Percentiles rank a stretch among this genome's conserved stretches.
Evolutionary conservation across 1,140 invertebrate genomes (phyloP).

Genomic region (Diorhabda carinulata): DNA sequence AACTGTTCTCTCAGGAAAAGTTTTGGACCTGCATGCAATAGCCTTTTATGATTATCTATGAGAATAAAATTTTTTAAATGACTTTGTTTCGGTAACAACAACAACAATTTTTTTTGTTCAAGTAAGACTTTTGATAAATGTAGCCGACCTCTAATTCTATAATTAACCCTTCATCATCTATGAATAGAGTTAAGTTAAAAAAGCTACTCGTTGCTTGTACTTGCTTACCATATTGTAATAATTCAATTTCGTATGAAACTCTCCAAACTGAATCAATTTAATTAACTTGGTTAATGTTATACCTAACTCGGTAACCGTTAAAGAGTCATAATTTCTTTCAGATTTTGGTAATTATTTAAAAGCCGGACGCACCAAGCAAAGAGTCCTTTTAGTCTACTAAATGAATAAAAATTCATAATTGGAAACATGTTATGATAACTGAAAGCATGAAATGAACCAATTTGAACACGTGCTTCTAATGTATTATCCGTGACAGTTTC

Average conservation of each 20-base stretch:
- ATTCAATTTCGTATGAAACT: constrained; percentile 21
- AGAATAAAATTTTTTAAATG: too few relatives aligned
- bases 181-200: constrained; percentile 39
- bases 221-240: constrained; percentile 8
- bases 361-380: constrained; percentile 20
- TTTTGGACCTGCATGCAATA: constrained; percentile 39
- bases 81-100: too few relatives aligned
- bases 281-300: constrained; percentile 5
- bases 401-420: constrained; percentile 14
- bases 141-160: constrained; percentile 45
- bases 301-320: constrained; percentile 21
- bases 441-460: background rate
- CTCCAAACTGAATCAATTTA: constrained; percentile 15
- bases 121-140: constrained; percentile 16
- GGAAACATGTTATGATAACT: constrained; percentile 12
- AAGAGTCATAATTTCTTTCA: background rate
- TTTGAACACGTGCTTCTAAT: too few relatives aligned
- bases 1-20: constrained; percentile 31
- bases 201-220: constrained; percentile 20
- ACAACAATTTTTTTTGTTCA: constrained; percentile 17
- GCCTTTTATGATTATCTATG: constrained; percentile 29
- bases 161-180: constrained; percentile 43
- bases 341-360: constrained; percentile 9
- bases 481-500: constrained; percentile 5
- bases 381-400: constrained; percentile 17